Conservation (phyloP, 2,888 invertebrate genomes). For the Torymus tubicola region DNA sequence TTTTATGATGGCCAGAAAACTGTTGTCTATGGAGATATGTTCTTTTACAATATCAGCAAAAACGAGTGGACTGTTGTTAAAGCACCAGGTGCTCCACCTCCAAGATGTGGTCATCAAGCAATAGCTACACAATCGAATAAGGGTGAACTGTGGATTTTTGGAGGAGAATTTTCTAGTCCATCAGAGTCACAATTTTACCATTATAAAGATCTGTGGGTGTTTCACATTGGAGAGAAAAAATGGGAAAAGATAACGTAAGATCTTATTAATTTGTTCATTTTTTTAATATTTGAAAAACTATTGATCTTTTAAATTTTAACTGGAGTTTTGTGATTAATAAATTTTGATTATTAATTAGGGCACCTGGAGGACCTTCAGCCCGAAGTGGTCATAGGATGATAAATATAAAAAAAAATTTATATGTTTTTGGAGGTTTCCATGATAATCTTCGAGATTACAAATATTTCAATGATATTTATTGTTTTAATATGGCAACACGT, state of each 20-base stretch:
- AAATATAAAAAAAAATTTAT: constrained; percentile 85
- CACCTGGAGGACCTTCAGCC: constrained; percentile 87
- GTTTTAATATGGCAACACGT: constrained; percentile 88
- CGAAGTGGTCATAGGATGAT: constrained; percentile 94
- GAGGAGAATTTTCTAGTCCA: constrained; percentile 94
- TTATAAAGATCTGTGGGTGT: constrained; percentile 94
- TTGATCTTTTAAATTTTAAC: constrained; percentile 8
- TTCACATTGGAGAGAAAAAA: constrained; percentile 84
- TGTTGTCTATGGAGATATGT: constrained; percentile 90
- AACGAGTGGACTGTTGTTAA: constrained; percentile 89
- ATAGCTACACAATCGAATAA: constrained; percentile 85
- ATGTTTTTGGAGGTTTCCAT: constrained; percentile 94
- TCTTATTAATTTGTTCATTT: constrained; percentile 23
- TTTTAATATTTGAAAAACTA: not conserved
- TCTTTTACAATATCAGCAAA: constrained; percentile 87
- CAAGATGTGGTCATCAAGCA: constrained; percentile 93
- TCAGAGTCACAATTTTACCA: constrained; percentile 95
- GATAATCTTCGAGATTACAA: constrained; percentile 92
- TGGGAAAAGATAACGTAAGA: constrained; percentile 87
- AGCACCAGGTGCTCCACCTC: constrained; percentile 91
- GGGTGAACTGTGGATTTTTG: constrained; percentile 89
- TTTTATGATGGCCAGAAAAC: constrained; percentile 93
- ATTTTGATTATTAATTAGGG: constrained; percentile 68
- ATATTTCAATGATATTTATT: constrained; percentile 91
- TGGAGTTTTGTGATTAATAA: not conserved